These are phyloP conservation scores for Tetramorium bicarinatum DNA, from an alignment of 2,888 invertebrate genomes.

Conservation along the genomic window DNA sequence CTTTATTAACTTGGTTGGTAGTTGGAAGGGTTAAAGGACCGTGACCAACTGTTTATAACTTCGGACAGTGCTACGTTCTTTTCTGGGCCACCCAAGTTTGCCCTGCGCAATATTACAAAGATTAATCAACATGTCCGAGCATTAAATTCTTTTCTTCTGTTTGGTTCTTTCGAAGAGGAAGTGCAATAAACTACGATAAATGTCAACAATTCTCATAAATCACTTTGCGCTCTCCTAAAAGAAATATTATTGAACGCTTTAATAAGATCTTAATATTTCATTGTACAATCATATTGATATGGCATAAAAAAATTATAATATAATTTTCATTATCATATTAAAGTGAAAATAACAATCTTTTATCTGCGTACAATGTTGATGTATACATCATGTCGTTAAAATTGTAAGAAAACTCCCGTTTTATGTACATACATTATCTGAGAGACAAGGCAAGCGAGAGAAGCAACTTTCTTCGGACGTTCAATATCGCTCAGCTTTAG, in stretches of 20 bases:
- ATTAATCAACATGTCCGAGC: slow-evolving; percentile 54
- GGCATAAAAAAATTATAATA: background rate
- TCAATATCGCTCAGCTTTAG: slow-evolving; percentile 33
- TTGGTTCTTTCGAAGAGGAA: slow-evolving; percentile 40
- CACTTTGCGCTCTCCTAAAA: background rate
- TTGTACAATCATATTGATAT: background rate
- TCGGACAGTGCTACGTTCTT: slow-evolving; percentile 50
- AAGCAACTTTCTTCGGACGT: slow-evolving; percentile 2
- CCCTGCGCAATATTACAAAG: slow-evolving; percentile 54
- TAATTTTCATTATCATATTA: background rate
- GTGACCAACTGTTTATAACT: slow-evolving; percentile 53
- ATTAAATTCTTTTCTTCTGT: slow-evolving; percentile 56
- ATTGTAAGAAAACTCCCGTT: background rate
- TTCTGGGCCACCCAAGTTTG: slow-evolving; percentile 55
- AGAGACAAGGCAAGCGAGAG: background rate
- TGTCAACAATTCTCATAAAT: slow-evolving; percentile 44
- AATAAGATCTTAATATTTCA: slow-evolving; percentile 18
- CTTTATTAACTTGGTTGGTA: slow-evolving; percentile 40
- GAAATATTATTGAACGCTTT: slow-evolving; percentile 22
- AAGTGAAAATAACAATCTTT: background rate
- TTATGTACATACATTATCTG: background rate
- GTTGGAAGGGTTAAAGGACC: slow-evolving; percentile 45
- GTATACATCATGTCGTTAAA: background rate
- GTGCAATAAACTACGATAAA: slow-evolving; percentile 51
- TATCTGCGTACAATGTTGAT: background rate